Percentiles rank a stretch among this genome's conserved stretches.
phyloP scores from a whole-genome alignment of 2,888 invertebrate species.

The Nebria brevicollis region DNA sequence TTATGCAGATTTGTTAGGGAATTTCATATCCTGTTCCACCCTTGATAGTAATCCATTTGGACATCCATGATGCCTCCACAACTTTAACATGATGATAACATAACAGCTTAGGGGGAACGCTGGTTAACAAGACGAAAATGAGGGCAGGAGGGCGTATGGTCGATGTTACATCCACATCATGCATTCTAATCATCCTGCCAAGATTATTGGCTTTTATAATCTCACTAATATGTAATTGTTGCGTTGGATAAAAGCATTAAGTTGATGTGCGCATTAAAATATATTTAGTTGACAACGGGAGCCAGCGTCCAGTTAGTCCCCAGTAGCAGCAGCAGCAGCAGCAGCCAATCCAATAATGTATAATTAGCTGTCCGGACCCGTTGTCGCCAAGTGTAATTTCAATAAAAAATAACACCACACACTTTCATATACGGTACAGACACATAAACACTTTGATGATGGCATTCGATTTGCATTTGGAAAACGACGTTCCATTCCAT shows the following conservation, averaged over 20 bases:
- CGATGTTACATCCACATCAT: slow-evolving; percentile 16
- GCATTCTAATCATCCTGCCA: slow-evolving; percentile 48
- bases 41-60: not conserved
- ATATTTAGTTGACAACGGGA: slow-evolving; percentile 33
- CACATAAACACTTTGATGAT: slow-evolving; percentile 15
- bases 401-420: slow-evolving; percentile 28
- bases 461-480: slow-evolving; percentile 11
- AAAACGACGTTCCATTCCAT: not conserved
- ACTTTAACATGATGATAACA: not conserved
- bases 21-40: not conserved
- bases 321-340: not conserved
- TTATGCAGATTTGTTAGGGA: not conserved
- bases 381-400: slow-evolving; percentile 21
- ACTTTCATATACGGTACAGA: not conserved
- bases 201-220: slow-evolving; percentile 51
- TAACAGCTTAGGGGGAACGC: not conserved
- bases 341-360: slow-evolving; percentile 23
- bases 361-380: slow-evolving; percentile 16
- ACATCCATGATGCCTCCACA: not conserved
- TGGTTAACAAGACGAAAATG: not conserved
- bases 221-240: slow-evolving; percentile 53
- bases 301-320: not conserved
- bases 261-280: slow-evolving; percentile 54
- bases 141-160: not conserved
- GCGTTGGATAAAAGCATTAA: slow-evolving; percentile 55